Evolutionary conservation across 2,888 invertebrate species (phyloP).

Genomic region (Catonia carolina): DNA sequence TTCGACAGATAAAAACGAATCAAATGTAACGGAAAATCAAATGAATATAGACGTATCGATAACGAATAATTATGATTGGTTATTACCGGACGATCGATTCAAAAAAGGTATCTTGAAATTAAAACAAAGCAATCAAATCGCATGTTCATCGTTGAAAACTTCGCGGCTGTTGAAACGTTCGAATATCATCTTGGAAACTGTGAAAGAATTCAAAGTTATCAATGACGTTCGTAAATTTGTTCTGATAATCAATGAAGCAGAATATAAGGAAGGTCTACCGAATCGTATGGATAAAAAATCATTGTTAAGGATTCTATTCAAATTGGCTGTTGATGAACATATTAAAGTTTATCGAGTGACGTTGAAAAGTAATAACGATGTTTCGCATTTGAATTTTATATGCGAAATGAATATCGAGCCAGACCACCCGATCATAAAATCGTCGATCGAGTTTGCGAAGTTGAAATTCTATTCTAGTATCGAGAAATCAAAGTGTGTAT

Average conservation of each 20-base stretch:
- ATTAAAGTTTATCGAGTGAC: slow-evolving; percentile 49
- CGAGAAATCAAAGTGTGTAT: neutral
- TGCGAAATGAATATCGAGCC: slow-evolving; percentile 47
- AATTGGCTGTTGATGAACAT: slow-evolving; percentile 51
- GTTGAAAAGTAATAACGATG: slow-evolving; percentile 44
- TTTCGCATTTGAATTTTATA: slow-evolving; percentile 48
- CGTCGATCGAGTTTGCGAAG: slow-evolving; percentile 46
- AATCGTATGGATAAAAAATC: slow-evolving; percentile 59
- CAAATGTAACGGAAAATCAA: too few species aligned
- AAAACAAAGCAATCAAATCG: too few species aligned
- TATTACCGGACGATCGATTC: too few species aligned
- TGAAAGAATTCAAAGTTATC: slow-evolving; percentile 54
- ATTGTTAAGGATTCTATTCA: slow-evolving; percentile 51
- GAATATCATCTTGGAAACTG: slow-evolving; percentile 54
- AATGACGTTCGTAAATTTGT: slow-evolving; percentile 48
- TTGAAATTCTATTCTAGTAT: neutral
- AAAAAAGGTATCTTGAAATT: too few species aligned
- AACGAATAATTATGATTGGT: too few species aligned
- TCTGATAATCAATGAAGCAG: slow-evolving; percentile 49
- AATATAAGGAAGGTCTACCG: slow-evolving; percentile 49
- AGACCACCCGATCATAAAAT: slow-evolving; percentile 48
- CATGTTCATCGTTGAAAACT: slow-evolving; percentile 34
- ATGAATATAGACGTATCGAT: too few species aligned
- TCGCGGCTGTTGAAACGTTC: slow-evolving; percentile 49
- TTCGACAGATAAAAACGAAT: too few species aligned